phyloP scores from a whole-genome alignment of 2,113 vertebrate genomes.

The Heptranchias perlo region DNA sequence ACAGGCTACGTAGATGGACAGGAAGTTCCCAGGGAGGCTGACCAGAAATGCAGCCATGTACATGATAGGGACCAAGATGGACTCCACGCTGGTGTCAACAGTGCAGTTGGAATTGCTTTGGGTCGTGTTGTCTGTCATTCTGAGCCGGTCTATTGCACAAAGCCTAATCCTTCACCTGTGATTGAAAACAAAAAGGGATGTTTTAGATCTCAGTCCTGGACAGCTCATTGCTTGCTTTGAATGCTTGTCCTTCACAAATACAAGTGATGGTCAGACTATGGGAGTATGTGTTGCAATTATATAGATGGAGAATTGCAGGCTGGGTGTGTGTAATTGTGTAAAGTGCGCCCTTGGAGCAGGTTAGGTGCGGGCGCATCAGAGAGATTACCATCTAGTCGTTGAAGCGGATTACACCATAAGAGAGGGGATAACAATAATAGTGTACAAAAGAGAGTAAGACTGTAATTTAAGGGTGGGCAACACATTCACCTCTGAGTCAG shows the following conservation, averaged over 20 bases:
- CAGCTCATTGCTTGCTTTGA: background rate
- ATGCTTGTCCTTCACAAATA: background rate
- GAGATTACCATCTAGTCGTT: no score
- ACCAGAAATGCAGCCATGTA: background rate
- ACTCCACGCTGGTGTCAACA: background rate
- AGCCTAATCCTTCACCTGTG: background rate
- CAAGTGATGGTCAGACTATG: background rate
- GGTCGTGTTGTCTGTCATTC: background rate
- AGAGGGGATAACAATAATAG: no score
- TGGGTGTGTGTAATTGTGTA: background rate
- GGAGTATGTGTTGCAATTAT: background rate
- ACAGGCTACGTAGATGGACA: constrained; percentile 69
- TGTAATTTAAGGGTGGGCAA: no score
- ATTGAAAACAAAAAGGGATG: background rate
- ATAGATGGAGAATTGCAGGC: background rate
- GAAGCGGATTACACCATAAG: no score
- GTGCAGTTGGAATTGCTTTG: background rate
- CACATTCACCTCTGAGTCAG: no score
- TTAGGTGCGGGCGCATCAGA: no score
- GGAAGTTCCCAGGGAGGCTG: constrained; percentile 67
- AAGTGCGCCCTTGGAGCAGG: no score
- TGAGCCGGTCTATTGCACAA: background rate
- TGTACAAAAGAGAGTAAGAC: no score
- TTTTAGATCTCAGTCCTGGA: background rate
- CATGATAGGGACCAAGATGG: background rate